Evolutionary conservation across 1,140 invertebrate genomes (phyloP), one percentile per base, ranked within the genome.

Genomic region (Pteromalus puparum): DNA sequence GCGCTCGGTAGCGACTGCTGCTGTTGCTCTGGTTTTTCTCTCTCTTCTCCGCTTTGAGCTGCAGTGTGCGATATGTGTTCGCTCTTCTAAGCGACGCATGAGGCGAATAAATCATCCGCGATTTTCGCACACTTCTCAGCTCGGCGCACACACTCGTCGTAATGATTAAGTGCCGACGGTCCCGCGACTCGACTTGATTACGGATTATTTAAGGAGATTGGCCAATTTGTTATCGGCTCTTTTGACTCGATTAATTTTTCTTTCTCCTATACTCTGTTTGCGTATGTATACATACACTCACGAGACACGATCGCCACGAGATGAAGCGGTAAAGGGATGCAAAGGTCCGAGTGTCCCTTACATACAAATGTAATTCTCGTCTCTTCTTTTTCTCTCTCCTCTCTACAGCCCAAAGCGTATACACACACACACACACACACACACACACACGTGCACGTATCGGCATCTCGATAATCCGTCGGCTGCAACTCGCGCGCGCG

Each of bases 391-490:
- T 30, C 26, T 73, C 1, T 48, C 21, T 24, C 30, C 53, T 83
- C 34, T 38, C 67, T 68, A 48, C 30, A 46, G 12, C 46, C 73
- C 21, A 28, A 77, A 77, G 73, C 53, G 7, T 53, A 24, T 46
- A 34, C 30, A 34, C 1, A 46, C 38, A n/a, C 26, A 28, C 67
- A 67, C 28, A 67, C 38, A 42, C 48, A 26, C 13, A 68, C 73
- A 68, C 53, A 21, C 34, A 26, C 74, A 46, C 6, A 30, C 28
- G 9, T 53, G 10, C 21, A n/a, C 13, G 65, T 38, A 42, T 48
- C 9, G 80, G 84, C 79, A 85, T 85, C 84, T 26, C 73, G 84
- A 82, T 85, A 85, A 85, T 85, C 84, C 72, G 79, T 85, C 84
- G 77, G 24, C 67, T 61, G 53, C 53, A 61, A 21, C 53, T 61